These are phyloP conservation scores for Erythrocebus patas DNA, from an alignment of 2,113 vertebrate genomes.

Conservation along the genomic window DNA sequence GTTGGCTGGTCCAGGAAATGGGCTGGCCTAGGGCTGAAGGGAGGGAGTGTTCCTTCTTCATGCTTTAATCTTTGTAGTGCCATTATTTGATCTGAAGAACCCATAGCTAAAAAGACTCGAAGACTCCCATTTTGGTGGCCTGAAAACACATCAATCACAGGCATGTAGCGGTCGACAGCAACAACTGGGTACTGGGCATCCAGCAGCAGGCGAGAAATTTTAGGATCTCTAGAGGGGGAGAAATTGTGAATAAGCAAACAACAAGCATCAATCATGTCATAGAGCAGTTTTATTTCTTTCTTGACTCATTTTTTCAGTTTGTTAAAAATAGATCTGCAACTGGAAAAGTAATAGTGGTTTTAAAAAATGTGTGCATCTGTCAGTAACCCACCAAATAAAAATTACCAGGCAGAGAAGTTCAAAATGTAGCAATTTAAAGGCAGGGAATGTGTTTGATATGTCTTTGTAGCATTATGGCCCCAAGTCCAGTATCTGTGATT, in stretches of 20 bases:
- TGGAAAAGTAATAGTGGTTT: slow-evolving; percentile 32
- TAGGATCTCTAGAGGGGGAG: slow-evolving; percentile 85
- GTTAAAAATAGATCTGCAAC: slow-evolving; percentile 31
- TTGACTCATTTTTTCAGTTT: slow-evolving; percentile 30
- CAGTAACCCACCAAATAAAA: slow-evolving; percentile 34
- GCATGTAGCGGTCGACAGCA: slow-evolving; percentile 92
- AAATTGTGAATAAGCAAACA: slow-evolving; percentile 40
- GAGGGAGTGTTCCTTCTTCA: slow-evolving; percentile 77
- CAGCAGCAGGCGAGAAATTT: slow-evolving; percentile 88
- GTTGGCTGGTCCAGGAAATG: slow-evolving; percentile 87
- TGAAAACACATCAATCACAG: slow-evolving; percentile 91
- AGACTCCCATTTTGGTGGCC: slow-evolving; percentile 89
- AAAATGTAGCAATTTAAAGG: not conserved
- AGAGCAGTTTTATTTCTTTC: slow-evolving; percentile 26
- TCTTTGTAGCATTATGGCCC: not conserved
- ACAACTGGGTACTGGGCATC: slow-evolving; percentile 94
- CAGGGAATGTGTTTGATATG: not conserved
- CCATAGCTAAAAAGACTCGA: slow-evolving; percentile 92
- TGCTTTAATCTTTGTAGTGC: slow-evolving; percentile 88
- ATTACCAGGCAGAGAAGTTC: slow-evolving; percentile 8
- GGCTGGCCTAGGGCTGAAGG: slow-evolving; percentile 78
- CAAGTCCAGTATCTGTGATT: not conserved
- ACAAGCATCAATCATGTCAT: not conserved
- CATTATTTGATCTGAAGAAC: slow-evolving; percentile 89
- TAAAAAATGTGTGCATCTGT: slow-evolving; percentile 24